A percentile compares a stretch with the other conserved stretches of the same genome.
phyloP scores from a whole-genome alignment of 2,797 vertebrate species.

The Tolypeutes matacus region DNA sequence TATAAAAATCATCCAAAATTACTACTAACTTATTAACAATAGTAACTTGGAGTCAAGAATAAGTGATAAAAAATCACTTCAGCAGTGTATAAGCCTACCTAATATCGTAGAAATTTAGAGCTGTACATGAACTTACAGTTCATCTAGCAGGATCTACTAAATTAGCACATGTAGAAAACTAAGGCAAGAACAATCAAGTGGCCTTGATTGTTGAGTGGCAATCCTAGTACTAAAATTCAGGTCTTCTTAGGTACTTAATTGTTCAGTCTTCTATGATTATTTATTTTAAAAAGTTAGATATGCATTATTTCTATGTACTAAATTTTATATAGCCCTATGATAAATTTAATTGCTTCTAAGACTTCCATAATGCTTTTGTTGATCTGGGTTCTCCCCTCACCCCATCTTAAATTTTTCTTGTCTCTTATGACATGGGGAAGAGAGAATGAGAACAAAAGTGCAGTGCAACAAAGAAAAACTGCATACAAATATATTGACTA shows the following conservation, averaged over 20 bases:
- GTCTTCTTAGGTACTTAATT: background rate
- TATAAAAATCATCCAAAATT: background rate
- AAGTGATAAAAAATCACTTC: background rate
- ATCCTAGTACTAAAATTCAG: background rate
- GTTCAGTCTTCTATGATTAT: background rate
- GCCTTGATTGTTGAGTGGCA: background rate
- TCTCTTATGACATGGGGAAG: background rate
- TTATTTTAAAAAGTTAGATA: background rate
- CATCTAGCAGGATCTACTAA: background rate
- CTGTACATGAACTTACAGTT: background rate
- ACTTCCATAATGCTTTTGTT: background rate
- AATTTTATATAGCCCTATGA: background rate
- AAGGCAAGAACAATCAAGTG: background rate
- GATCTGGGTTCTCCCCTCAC: background rate
- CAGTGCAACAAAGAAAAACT: background rate
- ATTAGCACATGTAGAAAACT: background rate
- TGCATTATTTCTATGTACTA: background rate
- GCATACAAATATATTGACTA: background rate
- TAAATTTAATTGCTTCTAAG: conserved; percentile 7
- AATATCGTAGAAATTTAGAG: background rate
- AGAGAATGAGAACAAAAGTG: background rate
- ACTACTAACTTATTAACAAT: background rate
- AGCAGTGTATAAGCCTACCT: background rate
- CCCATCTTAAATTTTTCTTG: background rate
- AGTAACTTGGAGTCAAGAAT: background rate